Base-by-base conservation (phyloP, 2,797 vertebrate genomes). In the Corythornis leucogaster region DNA sequence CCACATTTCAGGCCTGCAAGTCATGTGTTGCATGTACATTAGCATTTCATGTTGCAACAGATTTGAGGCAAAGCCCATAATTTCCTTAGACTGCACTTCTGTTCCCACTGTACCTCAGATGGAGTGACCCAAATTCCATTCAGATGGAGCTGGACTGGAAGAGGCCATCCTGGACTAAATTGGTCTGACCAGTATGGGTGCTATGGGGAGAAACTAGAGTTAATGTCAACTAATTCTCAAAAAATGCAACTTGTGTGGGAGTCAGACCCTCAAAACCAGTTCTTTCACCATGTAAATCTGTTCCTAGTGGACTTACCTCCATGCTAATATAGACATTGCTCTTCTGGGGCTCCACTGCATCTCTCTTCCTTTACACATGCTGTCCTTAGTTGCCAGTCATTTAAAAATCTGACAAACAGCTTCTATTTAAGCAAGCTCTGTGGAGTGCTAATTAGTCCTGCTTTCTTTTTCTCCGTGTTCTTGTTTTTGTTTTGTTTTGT, bases 71-170 rank as follows among this genome's bases (percentile, higher is more conserved):
- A 93, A 79, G 24, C 21, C 26, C 50, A 53, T 69, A 1, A 5
- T 43, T 87, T 61, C 11, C 8, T 79, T 0, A 0, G 45, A 20
- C 24, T 67, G 19, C n/a, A 67, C 11, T 67, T 54, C 21, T 11
- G 11, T 58, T 80, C 31, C 19, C 0, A 0, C 24, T 55, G 50
- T 51, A 17, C 15, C 12, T 86, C 28, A 46, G 31, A 17, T 9
- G 9, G 21, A 66, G 50, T 17, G n/a, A 75, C 31, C 2, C 20
- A 75, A 76, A 59, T n/a, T 76, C 51, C 7, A 0, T 43, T 80
- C 45, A 15, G 5, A 10, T 46, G 2, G 15, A n/a, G 6, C 16
- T 70, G 31, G 43, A 38, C 46, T 76, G 26, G 15, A 74, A 38
- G 8, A 63, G 17, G 43, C 15, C 1, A 1, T 15, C 31, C 21